A percentile compares a stretch with the other conserved stretches of the same genome.
These are phyloP conservation scores for Lepidurus couesii DNA, from an alignment of 1,140 invertebrate genomes.

Conservation along the genomic window DNA sequence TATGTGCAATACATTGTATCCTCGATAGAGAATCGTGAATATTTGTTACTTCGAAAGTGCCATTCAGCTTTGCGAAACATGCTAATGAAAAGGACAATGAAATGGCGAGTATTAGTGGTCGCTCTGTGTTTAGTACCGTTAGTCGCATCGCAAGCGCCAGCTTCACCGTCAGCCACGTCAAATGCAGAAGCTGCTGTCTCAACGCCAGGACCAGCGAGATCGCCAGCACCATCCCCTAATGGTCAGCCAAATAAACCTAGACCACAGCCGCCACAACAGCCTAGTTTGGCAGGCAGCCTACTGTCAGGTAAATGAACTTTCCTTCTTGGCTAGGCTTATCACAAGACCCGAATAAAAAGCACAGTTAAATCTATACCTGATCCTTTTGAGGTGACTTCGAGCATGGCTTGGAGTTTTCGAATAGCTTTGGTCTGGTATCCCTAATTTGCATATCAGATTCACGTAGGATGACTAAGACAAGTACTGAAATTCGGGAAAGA, in stretches of 20 bases:
- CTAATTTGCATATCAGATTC: neutral
- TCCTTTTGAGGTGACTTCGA: too few species aligned
- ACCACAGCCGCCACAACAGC: constrained; percentile 16
- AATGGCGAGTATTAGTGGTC: neutral
- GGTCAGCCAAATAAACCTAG: neutral
- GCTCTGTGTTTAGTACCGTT: constrained; percentile 2
- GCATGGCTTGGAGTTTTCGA: too few species aligned
- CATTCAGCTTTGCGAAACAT: neutral
- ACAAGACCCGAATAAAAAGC: too few species aligned
- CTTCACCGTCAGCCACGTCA: neutral
- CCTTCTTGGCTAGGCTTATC: neutral
- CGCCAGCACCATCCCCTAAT: neutral
- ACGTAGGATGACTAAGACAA: neutral
- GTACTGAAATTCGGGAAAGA: neutral
- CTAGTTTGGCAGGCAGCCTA: constrained; percentile 14
- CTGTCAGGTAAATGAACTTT: constrained; percentile 22
- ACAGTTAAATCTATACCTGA: too few species aligned
- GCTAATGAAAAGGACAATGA: neutral
- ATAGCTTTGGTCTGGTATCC: too few species aligned
- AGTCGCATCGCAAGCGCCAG: neutral
- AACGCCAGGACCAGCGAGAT: neutral
- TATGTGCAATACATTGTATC: neutral
- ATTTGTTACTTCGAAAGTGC: neutral
- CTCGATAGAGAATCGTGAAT: too few species aligned
- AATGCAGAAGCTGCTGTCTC: neutral